Conservation (phyloP, 2,888 invertebrate species). For the Odontothrips loti region DNA sequence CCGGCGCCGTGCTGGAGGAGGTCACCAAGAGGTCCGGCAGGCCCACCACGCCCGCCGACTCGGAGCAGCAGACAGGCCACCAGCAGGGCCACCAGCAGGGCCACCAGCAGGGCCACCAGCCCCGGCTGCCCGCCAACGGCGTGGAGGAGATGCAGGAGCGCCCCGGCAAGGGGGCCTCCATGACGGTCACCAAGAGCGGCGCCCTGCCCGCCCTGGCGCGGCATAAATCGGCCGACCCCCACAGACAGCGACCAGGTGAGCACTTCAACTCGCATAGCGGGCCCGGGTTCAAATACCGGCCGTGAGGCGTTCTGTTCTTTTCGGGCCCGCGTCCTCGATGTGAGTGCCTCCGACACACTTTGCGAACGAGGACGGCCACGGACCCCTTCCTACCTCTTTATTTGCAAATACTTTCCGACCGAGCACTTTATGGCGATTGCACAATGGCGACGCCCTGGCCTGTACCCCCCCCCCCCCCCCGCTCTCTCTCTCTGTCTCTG, state of each 20-base stretch:
- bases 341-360: too few relatives aligned
- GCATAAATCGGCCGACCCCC: not conserved
- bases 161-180: not conserved
- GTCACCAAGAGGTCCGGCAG: not conserved
- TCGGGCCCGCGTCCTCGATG: not conserved
- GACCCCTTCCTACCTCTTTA: not conserved
- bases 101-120: not conserved
- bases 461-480: not conserved
- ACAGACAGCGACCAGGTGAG: not conserved
- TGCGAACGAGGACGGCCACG: not conserved
- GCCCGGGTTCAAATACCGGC: not conserved
- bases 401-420: constrained; percentile 20
- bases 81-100: not conserved
- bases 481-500: too few relatives aligned
- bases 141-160: constrained; percentile 9
- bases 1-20: constrained; percentile 39
- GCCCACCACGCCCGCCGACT: not conserved
- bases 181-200: not conserved
- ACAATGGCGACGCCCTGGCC: not conserved
- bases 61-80: not conserved
- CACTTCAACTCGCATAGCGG: not conserved
- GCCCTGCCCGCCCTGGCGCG: not conserved
- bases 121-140: not conserved
- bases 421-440: constrained; percentile 10
- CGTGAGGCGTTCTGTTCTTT: not conserved